Evolutionary conservation across 2,797 vertebrate genomes (phyloP).

Genomic region (Miopithecus talapoin): DNA sequence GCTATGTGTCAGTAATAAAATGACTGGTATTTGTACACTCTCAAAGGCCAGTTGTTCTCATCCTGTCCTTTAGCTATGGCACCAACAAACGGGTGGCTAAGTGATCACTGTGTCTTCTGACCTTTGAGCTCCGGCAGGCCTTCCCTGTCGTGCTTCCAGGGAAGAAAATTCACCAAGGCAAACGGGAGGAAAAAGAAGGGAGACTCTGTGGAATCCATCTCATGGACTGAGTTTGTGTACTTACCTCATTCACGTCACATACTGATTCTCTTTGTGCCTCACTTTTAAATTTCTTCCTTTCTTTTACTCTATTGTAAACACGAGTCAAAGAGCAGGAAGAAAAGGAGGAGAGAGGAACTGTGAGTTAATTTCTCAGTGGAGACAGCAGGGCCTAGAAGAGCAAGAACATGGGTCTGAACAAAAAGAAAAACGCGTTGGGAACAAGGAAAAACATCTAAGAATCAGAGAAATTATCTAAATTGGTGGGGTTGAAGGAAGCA

Average conservation of each 20-base stretch:
- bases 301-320: background rate
- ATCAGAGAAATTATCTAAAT: background rate
- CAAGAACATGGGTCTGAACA: background rate
- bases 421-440: background rate
- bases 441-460: background rate
- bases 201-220: background rate
- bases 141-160: background rate
- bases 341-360: background rate
- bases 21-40: conserved; percentile 46
- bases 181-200: background rate
- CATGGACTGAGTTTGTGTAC: background rate
- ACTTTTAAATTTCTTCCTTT: background rate
- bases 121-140: background rate
- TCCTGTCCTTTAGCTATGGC: conserved; percentile 37
- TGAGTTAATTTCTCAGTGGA: background rate
- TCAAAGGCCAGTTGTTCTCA: conserved; percentile 48
- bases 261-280: background rate
- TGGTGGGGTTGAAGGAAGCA: background rate
- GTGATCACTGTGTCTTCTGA: conserved; percentile 24
- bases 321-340: background rate
- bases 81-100: background rate
- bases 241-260: background rate
- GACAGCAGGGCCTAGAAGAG: background rate
- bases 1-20: conserved; percentile 74
- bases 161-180: background rate